Evolutionary conservation across 2,888 invertebrate genomes (phyloP).

Genomic region (Adelphocoris suturalis): DNA sequence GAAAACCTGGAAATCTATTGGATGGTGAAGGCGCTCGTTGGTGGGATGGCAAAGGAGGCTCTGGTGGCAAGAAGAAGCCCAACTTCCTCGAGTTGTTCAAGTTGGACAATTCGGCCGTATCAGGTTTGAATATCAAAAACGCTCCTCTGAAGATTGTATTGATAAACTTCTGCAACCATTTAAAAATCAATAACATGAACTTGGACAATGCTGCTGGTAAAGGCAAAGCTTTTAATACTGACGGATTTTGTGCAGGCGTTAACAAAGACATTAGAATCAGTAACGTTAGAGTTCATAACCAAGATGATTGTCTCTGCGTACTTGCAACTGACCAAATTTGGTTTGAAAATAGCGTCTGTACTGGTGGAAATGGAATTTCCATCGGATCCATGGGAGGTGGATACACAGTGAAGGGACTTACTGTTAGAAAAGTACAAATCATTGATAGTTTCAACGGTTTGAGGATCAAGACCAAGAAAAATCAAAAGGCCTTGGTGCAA

Average conservation of each 20-base stretch:
- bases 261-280: neutral
- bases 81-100: neutral
- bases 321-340: neutral
- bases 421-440: neutral
- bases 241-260: neutral
- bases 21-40: conserved; percentile 49
- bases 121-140: neutral
- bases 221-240: conserved; percentile 29
- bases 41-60: conserved; percentile 62
- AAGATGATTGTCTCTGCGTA: conserved; percentile 10
- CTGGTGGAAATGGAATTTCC: conserved; percentile 35
- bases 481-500: neutral
- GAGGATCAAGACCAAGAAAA: conserved; percentile 39
- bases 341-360: conserved; percentile 8
- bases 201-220: conserved; percentile 4
- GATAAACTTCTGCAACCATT: neutral
- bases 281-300: conserved; percentile 4
- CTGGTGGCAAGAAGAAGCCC: conserved; percentile 50
- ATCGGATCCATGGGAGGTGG: conserved; percentile 45
- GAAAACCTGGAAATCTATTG: neutral
- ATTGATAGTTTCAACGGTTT: neutral
- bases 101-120: neutral
- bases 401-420: neutral
- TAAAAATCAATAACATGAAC: neutral
- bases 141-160: neutral